Conservation (phyloP, 2,797 vertebrate genomes). For the Tragelaphus eurycerus region DNA sequence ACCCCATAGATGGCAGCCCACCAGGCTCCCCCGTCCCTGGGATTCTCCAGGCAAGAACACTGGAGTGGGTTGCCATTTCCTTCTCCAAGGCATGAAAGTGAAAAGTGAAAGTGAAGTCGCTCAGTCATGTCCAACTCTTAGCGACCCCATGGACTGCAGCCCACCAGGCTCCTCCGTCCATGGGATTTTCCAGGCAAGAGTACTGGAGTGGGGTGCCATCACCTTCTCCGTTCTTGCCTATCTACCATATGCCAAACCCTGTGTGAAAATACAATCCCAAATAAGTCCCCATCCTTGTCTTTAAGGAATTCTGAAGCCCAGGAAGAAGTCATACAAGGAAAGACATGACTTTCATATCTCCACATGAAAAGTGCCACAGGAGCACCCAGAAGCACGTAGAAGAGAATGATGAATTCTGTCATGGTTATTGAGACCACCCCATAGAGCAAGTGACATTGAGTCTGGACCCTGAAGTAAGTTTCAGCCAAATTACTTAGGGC, state of each 20-base stretch:
- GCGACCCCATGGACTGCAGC: too few relatives aligned
- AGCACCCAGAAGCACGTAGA: neutral
- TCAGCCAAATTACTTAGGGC: neutral
- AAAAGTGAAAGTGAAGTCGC: too few relatives aligned
- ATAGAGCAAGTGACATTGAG: neutral
- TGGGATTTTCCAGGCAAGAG: too few relatives aligned
- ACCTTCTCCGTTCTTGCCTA: too few relatives aligned
- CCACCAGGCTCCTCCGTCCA: too few relatives aligned
- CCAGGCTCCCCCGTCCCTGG: too few relatives aligned
- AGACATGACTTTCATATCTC: neutral
- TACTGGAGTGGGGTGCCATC: too few relatives aligned
- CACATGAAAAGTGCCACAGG: neutral
- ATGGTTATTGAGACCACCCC: neutral
- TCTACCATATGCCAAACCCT: neutral
- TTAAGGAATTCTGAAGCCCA: neutral
- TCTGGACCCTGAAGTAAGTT: neutral
- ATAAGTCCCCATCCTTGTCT: neutral
- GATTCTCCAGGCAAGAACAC: too few relatives aligned
- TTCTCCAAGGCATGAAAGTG: too few relatives aligned
- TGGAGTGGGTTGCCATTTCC: too few relatives aligned
- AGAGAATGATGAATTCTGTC: neutral
- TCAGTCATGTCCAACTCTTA: too few relatives aligned
- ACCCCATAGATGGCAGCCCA: too few relatives aligned
- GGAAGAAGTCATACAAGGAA: neutral
- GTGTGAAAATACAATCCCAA: neutral